Conservation (phyloP, 2,113 vertebrate species). For the Capreolus pygargus region DNA sequence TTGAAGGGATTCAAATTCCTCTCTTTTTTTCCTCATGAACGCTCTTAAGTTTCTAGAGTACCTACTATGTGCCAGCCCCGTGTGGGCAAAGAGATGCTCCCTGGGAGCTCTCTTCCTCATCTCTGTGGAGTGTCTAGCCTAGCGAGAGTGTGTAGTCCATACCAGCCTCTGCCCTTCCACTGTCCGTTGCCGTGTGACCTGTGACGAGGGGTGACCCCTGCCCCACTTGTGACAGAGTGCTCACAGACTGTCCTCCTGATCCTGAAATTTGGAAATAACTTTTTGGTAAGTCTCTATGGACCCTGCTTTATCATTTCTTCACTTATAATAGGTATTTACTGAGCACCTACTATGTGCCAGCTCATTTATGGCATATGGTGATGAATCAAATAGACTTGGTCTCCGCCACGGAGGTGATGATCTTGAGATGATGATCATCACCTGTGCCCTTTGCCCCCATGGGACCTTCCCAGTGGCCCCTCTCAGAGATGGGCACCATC, state of each 20-base stretch:
- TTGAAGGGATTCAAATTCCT: background rate
- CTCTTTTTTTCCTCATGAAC: background rate
- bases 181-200: background rate
- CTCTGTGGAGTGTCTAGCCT: background rate
- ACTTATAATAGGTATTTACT: background rate
- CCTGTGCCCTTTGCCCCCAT: background rate
- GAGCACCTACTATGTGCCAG: background rate
- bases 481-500: too few species aligned
- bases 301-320: background rate
- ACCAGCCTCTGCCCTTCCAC: too few species aligned
- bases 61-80: background rate
- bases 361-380: background rate
- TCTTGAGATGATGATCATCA: fast-evolving
- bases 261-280: background rate
- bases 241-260: background rate
- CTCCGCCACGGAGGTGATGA: background rate
- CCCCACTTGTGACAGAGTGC: background rate
- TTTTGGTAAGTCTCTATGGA: background rate
- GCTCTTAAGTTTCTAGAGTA: background rate
- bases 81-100: background rate
- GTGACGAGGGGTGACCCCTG: background rate
- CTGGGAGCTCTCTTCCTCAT: background rate
- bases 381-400: background rate
- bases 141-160: background rate
- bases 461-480: too few species aligned